Evolutionary conservation across 1,140 invertebrate genomes (phyloP).

Genomic region (Achroia grisella): DNA sequence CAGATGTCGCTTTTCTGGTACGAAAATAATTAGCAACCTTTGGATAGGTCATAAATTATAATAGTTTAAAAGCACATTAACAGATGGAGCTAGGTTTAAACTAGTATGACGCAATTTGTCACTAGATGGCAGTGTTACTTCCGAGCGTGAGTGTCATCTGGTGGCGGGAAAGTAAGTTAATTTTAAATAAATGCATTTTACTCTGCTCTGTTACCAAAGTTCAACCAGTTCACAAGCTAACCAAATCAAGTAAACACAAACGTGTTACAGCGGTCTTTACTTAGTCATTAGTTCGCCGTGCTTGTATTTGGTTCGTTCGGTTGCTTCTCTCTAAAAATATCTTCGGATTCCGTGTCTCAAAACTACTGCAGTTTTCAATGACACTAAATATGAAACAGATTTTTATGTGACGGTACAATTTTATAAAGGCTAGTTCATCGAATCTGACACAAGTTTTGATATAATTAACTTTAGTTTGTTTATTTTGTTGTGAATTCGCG

Average conservation of each 20-base stretch:
- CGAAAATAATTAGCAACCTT: too few relatives aligned
- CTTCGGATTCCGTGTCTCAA: conserved; percentile 18
- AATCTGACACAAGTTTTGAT: background rate
- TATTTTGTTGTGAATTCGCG: conserved; percentile 32
- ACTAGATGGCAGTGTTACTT: background rate
- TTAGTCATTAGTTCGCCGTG: background rate
- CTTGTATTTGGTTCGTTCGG: background rate
- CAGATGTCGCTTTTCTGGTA: too few relatives aligned
- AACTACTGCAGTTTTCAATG: conserved; percentile 24
- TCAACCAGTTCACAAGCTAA: background rate
- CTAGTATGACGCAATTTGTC: too few relatives aligned
- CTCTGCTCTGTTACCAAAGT: background rate
- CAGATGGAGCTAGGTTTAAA: too few relatives aligned
- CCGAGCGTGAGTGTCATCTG: background rate
- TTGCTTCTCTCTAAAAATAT: conserved; percentile 32
- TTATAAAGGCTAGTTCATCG: background rate
- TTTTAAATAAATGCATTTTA: conserved; percentile 1
- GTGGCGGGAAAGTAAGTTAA: background rate
- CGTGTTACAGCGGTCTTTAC: background rate
- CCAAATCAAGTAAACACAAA: background rate
- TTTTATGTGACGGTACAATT: conserved; percentile 16
- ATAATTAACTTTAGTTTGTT: conserved; percentile 7
- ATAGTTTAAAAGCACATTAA: too few relatives aligned
- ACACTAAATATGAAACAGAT: conserved; percentile 25
- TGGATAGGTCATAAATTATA: too few relatives aligned